Evolutionary conservation across 2,888 invertebrate genomes (phyloP), one percentile per base, ranked within the genome.

Genomic region (Cephus spinipes): DNA sequence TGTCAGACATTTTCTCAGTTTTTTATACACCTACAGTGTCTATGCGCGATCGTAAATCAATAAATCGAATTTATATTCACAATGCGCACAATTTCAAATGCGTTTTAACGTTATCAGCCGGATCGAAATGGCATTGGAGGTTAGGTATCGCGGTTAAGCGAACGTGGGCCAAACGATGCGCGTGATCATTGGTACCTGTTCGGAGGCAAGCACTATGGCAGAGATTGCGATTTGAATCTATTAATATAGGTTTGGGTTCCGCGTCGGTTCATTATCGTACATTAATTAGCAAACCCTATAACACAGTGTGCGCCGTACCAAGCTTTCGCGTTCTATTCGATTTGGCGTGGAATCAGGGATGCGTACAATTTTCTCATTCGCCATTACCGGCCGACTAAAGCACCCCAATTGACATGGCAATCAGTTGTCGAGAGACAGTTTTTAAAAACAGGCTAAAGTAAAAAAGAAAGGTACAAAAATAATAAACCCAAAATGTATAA

Each of bases 201-300:
- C 55, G 55, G 23, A 23, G 23, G 55, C 55, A 23, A 55, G 77
- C 35, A 76, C 79, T 76, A 73, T 30, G 75, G 81, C 75, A 79
- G 79, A 80, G 80, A 85, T 84, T 83, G 82, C 84, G 83, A 88
- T 89, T 88, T 89, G 89, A 89, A 89, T 89, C 88, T 88, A 89
- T 89, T 89, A 89, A 88, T 87, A 86, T 84, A 75, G 83, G 85
- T 81, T 84, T 86, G 83, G 85, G 83, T 84, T 83, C 80, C 83
- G 85, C 85, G 83, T 86, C 82, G 87, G 88, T 89, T 89, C 89
- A 89, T 89, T 89, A 89, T 87, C 87, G 88, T 88, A 86, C 87
- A 89, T 89, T 89, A 89, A 89, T 89, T 89, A 89, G 87, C 87
- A 84, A 87, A 86, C 83, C 83, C 86, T 87, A 85, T 86, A 87